Evolutionary conservation across 2,797 vertebrate species (phyloP), one percentile per base, ranked within the genome.

Genomic region (Taenioides sp.): DNA sequence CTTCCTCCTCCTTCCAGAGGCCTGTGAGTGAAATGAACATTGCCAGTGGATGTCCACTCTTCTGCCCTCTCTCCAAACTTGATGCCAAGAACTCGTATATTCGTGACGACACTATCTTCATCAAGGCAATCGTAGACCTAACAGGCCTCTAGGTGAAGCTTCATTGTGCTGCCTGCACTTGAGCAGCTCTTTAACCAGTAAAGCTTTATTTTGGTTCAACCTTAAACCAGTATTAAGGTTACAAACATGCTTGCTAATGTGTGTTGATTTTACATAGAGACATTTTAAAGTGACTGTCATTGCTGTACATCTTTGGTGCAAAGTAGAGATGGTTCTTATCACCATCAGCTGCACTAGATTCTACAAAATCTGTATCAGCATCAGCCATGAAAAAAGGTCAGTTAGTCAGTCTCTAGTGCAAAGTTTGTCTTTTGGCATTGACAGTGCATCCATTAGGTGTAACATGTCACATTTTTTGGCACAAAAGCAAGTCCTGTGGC

Each of bases 81-180:
- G 97, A 98, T 67, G 88, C 94, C 84, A 98, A 97, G 92, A 97
- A 96, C 85, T 95, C 96, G 25, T 98, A 98, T 63, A 95, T 98
- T 73, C 95, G 96, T 0, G 97, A 99, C 0, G 98, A 99, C 25
- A 95, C 96, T 87, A 96, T 98, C 92, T 99, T 98, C 91, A 96
- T 99, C 91, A 99, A 99, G 92, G 97, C 95, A 75, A 98, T 99
- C 0, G 97, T 99, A 87, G 98, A 99, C 87, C 95, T 99, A 89
- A 96, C 97, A 0, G 97, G 97, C 81, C 96, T 99, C 78, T 99
- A 93, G 88, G 37, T 1, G 72, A 69, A 58, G 18, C 49, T 47
- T 1, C 37, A 1, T n/a, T 54, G 76, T 14, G 70, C 58, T 34
- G 57, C 25, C 23, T 59, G 34, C 63, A 17, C 59, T 81, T 84